A percentile compares a stretch with the other conserved stretches of the same genome.
phyloP scores from a whole-genome alignment of 92 coral and sea anemone species.

The Scolanthus callimorphus region DNA sequence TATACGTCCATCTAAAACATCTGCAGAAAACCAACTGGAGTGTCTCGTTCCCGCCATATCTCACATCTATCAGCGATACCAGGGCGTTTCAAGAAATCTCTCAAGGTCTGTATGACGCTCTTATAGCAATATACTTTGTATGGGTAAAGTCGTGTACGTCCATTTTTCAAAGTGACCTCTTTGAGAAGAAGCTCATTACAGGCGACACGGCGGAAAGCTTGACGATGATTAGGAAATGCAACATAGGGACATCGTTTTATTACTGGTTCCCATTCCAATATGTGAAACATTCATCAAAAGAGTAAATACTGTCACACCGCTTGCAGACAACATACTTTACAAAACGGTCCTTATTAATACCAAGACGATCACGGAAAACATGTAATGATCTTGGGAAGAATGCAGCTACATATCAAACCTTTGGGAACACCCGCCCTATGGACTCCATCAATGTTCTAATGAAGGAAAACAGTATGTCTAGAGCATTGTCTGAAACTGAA shows the following conservation, averaged over 20 bases:
- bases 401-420: too few relatives aligned
- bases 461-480: too few relatives aligned
- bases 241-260: slow-evolving; percentile 30
- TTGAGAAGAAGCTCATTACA: slow-evolving; percentile 42
- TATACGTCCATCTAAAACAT: slow-evolving; percentile 61
- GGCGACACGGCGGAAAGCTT: slow-evolving; percentile 30
- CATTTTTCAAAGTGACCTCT: slow-evolving; percentile 47
- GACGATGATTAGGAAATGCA: slow-evolving; percentile 52
- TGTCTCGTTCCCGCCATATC: slow-evolving; percentile 42
- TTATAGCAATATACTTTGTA: slow-evolving; percentile 57
- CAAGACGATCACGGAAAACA: too few relatives aligned
- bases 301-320: too few relatives aligned
- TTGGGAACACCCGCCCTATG: too few relatives aligned
- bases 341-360: too few relatives aligned
- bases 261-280: slow-evolving; percentile 15
- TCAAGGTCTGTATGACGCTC: slow-evolving; percentile 36
- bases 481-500: too few relatives aligned
- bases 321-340: too few relatives aligned
- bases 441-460: too few relatives aligned
- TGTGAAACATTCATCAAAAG: slow-evolving; percentile 41
- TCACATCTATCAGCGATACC: slow-evolving; percentile 47
- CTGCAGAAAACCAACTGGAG: slow-evolving; percentile 40
- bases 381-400: too few relatives aligned
- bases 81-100: slow-evolving; percentile 24
- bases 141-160: slow-evolving; percentile 43